A percentile compares a stretch with the other conserved stretches of the same genome.
Conservation (phyloP, 2,888 invertebrate genomes). For the Julus scandinavius region DNA sequence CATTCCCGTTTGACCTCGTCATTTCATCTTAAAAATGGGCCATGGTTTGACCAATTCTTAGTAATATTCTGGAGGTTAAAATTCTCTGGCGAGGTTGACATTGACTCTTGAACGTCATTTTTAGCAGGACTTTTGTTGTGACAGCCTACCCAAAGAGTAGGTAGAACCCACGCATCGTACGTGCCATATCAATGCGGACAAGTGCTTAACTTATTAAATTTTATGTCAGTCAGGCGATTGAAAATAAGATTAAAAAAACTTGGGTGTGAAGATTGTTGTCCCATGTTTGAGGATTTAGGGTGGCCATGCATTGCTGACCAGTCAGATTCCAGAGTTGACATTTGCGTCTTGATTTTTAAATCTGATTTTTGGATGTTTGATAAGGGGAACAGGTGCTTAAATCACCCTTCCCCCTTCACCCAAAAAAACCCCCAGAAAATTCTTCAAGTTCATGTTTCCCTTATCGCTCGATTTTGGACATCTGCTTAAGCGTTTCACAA, state of each 20-base stretch:
- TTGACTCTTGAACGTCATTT: background rate
- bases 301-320: background rate
- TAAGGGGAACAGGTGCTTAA: constrained; percentile 42
- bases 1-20: background rate
- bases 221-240: constrained; percentile 24
- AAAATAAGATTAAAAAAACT: constrained; percentile 30
- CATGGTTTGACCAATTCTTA: background rate
- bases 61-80: background rate
- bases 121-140: background rate
- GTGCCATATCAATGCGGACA: constrained; percentile 30
- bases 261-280: constrained; percentile 6
- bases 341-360: background rate
- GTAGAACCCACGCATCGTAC: constrained; percentile 15
- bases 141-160: constrained; percentile 3
- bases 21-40: background rate
- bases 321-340: background rate
- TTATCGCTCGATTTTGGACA: background rate
- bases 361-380: background rate
- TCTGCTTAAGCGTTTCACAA: constrained; percentile 20
- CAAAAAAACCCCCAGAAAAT: background rate
- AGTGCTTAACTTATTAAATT: constrained; percentile 33
- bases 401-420: background rate
- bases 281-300: background rate
- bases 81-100: background rate
- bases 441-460: background rate